Conservation (phyloP, 2,113 vertebrate genomes). For the Ia io region DNA sequence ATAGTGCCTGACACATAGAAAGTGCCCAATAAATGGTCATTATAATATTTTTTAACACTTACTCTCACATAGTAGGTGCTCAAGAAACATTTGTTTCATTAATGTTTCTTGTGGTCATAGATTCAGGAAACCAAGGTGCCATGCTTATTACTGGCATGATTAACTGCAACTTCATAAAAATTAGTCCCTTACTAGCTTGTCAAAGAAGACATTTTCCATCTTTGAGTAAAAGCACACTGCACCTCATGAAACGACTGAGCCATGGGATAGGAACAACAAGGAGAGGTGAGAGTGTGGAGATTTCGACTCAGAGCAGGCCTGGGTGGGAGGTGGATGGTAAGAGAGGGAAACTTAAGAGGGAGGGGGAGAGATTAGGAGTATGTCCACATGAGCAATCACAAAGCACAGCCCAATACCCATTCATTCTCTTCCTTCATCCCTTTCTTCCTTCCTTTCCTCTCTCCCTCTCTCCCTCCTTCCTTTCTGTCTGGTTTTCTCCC, state of each 20-base stretch:
- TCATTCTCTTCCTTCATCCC: not conserved
- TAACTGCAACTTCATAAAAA: not conserved
- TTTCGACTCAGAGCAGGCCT: not conserved
- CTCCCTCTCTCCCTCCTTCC: rapidly evolving
- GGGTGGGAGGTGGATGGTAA: not conserved
- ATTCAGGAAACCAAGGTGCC: not conserved
- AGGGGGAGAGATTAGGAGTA: not conserved
- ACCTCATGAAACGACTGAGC: not conserved
- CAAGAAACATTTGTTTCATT: not conserved
- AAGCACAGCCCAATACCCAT: not conserved
- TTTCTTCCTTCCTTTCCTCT: not conserved
- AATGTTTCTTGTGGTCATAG: not conserved
- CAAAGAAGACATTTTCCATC: not conserved
- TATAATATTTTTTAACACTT: not conserved
- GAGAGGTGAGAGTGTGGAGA: not conserved
- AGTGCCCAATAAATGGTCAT: not conserved
- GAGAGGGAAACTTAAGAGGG: not conserved
- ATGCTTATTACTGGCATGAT: not conserved
- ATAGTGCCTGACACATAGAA: not conserved
- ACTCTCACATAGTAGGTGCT: not conserved
- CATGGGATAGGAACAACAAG: not conserved
- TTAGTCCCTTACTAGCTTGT: not conserved
- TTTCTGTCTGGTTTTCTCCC: too few relatives aligned
- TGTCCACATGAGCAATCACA: not conserved
- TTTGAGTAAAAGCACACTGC: not conserved